Evolutionary conservation across 2,113 vertebrate genomes (phyloP), one percentile per base, ranked within the genome.

Genomic region (Zapornia atra): DNA sequence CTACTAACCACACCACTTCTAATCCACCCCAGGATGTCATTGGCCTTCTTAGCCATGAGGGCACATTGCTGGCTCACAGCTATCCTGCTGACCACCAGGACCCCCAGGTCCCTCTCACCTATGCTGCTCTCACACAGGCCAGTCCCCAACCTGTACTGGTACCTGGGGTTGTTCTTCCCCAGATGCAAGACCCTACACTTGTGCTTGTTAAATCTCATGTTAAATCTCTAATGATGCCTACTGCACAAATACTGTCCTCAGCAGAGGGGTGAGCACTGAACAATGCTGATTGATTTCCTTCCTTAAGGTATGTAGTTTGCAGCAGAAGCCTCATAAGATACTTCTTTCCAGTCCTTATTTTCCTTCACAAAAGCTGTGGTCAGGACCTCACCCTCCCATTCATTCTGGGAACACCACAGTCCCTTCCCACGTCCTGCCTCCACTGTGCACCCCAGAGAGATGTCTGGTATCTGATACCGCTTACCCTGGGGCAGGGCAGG

Each of bases 371-470:
- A 92, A 56, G 31, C 19, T 7, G 5, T 7, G 6, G 8, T 66
- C 50, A 70, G 46, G 33, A 79, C 33, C 72, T 86, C 3, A 3
- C 7, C 4, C 22, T 86, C 10, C 33, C 9, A 26, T 57, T 14
- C 0, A 0, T 54, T 53, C 26, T 25, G 31, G 25, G 64, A 78
- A 36, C 12, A 12, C 26, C 33, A 22, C 1, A 6, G 79, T 92
- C 48, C 57, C 50, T 76, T 64, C 53, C 63, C 0, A 33, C 10
- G 10, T 54, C 51, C 51, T 28, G 0, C 25, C 54, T 54, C 40
- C 0, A 2, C 36, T 12, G 6, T 8, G 28, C 12, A 50, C 8
- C 36, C 46, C 33, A 69, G 44, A 50, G 19, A 28, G 24, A n/a
- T 6, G 22, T 33, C 31, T 56, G 54, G 29, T 56, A 19, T 64